Conservation (phyloP, 2,888 invertebrate species). For the Piscicola geometra region DNA sequence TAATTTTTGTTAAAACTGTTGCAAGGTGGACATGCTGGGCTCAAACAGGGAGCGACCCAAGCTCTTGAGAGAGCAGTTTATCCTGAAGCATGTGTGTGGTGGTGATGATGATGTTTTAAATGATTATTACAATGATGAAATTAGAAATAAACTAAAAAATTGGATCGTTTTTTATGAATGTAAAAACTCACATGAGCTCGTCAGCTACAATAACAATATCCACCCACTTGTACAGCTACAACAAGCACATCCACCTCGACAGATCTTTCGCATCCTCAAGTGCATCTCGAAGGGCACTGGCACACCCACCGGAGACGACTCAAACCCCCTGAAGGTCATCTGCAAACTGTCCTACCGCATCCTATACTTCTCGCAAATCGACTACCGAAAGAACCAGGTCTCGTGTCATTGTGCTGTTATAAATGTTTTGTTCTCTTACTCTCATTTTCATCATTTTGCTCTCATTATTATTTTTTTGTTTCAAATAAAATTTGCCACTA, state of each 20-base stretch:
- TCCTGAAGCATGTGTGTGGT: slow-evolving; percentile 76
- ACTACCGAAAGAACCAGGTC: slow-evolving; percentile 94
- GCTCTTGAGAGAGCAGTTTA: slow-evolving; percentile 89
- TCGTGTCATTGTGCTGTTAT: neutral
- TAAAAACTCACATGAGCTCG: too few species aligned
- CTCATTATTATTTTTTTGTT: neutral
- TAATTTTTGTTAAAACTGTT: too few species aligned
- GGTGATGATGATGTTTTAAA: too few species aligned
- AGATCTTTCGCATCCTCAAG: slow-evolving; percentile 58
- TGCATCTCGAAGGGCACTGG: slow-evolving; percentile 57
- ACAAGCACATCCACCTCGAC: slow-evolving; percentile 12
- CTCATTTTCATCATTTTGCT: slow-evolving; percentile 1
- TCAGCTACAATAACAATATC: too few species aligned
- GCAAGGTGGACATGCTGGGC: slow-evolving; percentile 61
- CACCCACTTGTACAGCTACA: too few species aligned
- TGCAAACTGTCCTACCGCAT: slow-evolving; percentile 93
- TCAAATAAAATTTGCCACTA: neutral
- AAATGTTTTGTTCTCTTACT: neutral
- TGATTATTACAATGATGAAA: too few species aligned
- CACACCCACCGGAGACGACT: slow-evolving; percentile 84
- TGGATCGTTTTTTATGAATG: too few species aligned
- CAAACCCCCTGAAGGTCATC: slow-evolving; percentile 90
- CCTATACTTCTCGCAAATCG: slow-evolving; percentile 86
- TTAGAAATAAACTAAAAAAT: too few species aligned
- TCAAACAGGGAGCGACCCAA: slow-evolving; percentile 93